Evolutionary conservation across 1,140 invertebrate species (phyloP).

Genomic region (Bombus sibiricus): DNA sequence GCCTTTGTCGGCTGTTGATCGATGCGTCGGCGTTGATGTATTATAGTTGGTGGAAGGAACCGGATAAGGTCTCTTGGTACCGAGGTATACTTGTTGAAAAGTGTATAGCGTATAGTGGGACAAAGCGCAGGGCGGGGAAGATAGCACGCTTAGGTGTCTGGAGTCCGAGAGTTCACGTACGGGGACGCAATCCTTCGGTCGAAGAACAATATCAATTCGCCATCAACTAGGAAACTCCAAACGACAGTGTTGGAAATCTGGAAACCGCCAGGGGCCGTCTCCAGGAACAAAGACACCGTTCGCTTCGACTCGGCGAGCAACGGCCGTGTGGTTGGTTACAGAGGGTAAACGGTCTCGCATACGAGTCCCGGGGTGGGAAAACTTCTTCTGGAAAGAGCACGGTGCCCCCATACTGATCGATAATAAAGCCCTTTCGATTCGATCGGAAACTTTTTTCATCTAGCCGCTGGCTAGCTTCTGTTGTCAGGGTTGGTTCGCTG

Average conservation of each 20-base stretch:
- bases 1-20: conserved; percentile 1
- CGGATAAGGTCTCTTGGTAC: not conserved
- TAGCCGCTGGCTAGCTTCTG: conserved; percentile 24
- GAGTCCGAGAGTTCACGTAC: not conserved
- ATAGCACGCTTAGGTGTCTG: not conserved
- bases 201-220: conserved; percentile 7
- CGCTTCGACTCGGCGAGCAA: not conserved
- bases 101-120: not conserved
- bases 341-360: not conserved
- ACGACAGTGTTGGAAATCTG: not conserved
- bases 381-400: conserved; percentile 41
- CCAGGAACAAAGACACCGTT: not conserved
- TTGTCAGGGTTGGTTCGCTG: not conserved
- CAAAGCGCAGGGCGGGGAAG: too few species aligned
- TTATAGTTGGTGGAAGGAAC: too few species aligned
- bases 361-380: conserved; percentile 8
- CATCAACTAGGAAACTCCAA: not conserved
- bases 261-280: conserved; percentile 11
- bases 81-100: not conserved
- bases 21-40: not conserved
- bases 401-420: conserved; percentile 7
- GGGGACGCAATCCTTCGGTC: not conserved
- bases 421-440: conserved; percentile 59
- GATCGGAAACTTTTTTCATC: conserved; percentile 72
- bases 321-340: not conserved